phyloP scores from a whole-genome alignment of 2,888 invertebrate genomes.

The Cephus sareptanus region DNA sequence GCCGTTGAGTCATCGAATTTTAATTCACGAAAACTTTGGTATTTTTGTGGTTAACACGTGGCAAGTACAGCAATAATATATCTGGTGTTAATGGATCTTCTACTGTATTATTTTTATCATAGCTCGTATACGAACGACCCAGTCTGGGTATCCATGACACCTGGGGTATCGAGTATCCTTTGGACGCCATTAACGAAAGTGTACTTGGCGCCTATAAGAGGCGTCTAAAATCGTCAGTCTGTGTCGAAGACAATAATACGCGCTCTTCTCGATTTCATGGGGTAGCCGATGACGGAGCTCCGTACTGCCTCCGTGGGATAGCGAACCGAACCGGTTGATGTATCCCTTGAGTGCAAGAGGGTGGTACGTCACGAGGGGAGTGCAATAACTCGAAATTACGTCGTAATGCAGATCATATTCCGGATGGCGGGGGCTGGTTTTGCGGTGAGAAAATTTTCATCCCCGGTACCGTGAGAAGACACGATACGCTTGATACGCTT shows the following conservation, averaged over 20 bases:
- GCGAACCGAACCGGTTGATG: slow-evolving; percentile 37
- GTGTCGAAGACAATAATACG: slow-evolving; percentile 24
- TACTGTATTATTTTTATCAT: no score
- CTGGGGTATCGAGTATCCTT: background rate
- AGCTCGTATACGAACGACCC: no score
- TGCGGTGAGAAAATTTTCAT: background rate
- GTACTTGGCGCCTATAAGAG: background rate
- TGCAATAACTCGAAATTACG: slow-evolving; percentile 51
- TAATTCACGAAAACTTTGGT: background rate
- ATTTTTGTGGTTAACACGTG: background rate
- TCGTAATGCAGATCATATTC: slow-evolving; percentile 50
- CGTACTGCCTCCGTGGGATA: slow-evolving; percentile 52
- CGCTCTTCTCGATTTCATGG: slow-evolving; percentile 52
- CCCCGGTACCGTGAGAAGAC: background rate
- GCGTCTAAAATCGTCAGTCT: background rate
- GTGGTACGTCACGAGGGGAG: slow-evolving; percentile 37
- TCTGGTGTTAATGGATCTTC: background rate
- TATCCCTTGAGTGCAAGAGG: slow-evolving; percentile 43
- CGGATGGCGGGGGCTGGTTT: slow-evolving; percentile 19
- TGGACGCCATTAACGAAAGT: background rate
- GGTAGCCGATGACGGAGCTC: slow-evolving; percentile 14
- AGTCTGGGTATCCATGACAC: background rate
- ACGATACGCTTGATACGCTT: background rate
- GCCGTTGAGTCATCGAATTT: slow-evolving; percentile 41
- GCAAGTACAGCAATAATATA: background rate